Percentiles rank a stretch among this genome's conserved stretches.
These are phyloP conservation scores for Agelaius phoeniceus DNA, from an alignment of 2,113 vertebrate genomes.

Conservation along the genomic window DNA sequence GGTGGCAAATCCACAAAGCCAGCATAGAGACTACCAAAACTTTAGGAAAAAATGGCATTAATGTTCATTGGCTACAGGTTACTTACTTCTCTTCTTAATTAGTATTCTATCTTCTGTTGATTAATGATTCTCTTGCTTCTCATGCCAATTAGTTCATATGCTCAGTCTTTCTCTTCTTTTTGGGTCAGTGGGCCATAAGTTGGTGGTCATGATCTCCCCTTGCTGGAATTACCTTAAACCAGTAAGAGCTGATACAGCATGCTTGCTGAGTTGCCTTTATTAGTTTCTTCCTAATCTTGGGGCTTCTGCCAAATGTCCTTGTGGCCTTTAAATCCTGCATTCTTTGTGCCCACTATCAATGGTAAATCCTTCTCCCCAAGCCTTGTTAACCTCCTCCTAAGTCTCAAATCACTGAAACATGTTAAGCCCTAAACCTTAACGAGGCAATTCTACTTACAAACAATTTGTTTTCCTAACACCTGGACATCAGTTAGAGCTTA, in stretches of 20 bases:
- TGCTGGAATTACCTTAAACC: no score
- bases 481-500: not conserved
- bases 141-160: not conserved
- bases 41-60: not conserved
- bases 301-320: not conserved
- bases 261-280: not conserved
- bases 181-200: not conserved
- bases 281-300: not conserved
- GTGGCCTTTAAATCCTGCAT: not conserved
- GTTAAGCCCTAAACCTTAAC: not conserved
- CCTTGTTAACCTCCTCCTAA: not conserved
- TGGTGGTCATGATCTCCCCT: not conserved
- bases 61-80: not conserved
- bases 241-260: not conserved
- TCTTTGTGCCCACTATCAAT: not conserved
- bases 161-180: not conserved
- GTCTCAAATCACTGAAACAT: not conserved
- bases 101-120: no score
- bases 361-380: not conserved
- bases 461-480: not conserved
- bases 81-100: not conserved
- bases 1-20: not conserved
- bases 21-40: not conserved
- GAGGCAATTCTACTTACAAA: not conserved
- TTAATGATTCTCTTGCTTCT: not conserved